Evolutionary conservation across 2,888 invertebrate species (phyloP).

Genomic region (Drosophila longiperda): DNA sequence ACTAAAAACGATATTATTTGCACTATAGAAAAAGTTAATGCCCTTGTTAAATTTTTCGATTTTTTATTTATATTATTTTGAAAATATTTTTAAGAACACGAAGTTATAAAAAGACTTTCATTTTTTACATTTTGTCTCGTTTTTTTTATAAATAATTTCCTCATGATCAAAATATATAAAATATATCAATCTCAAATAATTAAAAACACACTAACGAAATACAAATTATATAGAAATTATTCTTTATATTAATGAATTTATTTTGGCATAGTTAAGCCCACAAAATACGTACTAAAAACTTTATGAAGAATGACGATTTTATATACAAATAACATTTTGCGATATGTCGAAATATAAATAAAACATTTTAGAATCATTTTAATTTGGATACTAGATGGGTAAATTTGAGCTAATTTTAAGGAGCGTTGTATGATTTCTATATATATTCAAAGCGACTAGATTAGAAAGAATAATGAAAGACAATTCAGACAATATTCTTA

Average conservation of each 20-base stretch:
- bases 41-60: background rate
- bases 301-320: too few species aligned
- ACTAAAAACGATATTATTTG: background rate
- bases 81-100: background rate
- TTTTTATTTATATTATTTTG: background rate
- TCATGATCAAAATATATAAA: background rate
- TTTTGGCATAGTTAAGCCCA: too few species aligned
- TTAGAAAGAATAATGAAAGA: background rate
- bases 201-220: background rate
- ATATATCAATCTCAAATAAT: background rate
- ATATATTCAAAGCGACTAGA: background rate
- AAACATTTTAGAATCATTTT: background rate
- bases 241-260: background rate
- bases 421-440: background rate
- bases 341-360: background rate
- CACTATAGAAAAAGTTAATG: background rate
- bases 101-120: background rate
- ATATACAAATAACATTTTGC: background rate
- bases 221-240: background rate
- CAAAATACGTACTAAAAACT: too few species aligned
- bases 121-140: background rate
- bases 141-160: background rate
- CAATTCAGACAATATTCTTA: background rate
- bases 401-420: background rate
- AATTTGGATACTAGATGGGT: background rate